Evolutionary conservation across 1,140 invertebrate species (phyloP).

Genomic region (Microplitis demolitor): DNA sequence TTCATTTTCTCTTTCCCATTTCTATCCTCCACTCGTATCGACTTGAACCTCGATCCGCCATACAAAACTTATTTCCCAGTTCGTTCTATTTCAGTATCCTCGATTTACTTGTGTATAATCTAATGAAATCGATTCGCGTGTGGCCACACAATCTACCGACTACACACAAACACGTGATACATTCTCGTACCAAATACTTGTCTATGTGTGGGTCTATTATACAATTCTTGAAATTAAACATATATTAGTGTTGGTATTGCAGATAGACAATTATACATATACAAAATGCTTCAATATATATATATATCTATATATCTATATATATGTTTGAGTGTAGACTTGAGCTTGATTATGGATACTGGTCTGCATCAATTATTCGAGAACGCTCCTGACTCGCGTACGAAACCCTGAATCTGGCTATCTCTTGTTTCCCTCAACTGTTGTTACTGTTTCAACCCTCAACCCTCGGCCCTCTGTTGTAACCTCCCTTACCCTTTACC

Average conservation of each 20-base stretch:
- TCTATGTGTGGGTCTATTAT: too few species aligned
- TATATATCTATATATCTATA: too few species aligned
- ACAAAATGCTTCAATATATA: background rate
- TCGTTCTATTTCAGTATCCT: background rate
- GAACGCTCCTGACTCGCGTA: constrained; percentile 24
- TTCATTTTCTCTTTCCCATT: too few species aligned
- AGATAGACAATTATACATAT: background rate
- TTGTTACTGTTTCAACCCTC: background rate
- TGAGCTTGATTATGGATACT: constrained; percentile 27
- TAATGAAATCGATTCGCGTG: constrained; percentile 4
- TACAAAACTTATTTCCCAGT: background rate
- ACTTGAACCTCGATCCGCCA: background rate
- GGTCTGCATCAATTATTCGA: constrained; percentile 29
- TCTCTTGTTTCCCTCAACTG: background rate
- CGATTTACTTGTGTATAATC: background rate
- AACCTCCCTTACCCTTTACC: background rate
- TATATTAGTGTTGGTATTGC: background rate
- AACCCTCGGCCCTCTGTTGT: background rate
- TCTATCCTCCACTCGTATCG: too few species aligned
- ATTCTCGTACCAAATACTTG: too few species aligned
- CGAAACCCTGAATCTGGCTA: constrained; percentile 16
- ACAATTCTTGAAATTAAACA: background rate
- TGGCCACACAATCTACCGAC: too few species aligned
- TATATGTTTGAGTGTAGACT: too few species aligned
- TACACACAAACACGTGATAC: too few species aligned